phyloP scores from a whole-genome alignment of 2,888 invertebrate genomes.

The Agrochola macilenta region DNA sequence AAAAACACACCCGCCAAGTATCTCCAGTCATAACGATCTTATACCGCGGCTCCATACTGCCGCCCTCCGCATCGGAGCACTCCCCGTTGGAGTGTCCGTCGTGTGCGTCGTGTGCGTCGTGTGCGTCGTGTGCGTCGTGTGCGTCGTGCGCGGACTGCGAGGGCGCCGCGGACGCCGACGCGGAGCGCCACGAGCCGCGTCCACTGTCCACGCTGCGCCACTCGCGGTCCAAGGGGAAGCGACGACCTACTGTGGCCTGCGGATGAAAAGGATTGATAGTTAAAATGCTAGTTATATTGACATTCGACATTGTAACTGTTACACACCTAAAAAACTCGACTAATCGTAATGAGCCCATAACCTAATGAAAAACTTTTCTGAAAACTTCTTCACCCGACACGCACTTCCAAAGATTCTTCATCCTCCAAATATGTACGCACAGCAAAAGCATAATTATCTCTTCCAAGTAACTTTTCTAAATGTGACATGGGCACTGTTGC shows the following conservation, averaged over 20 bases:
- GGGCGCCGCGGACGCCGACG: conserved; percentile 19
- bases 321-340: no score
- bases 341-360: no score
- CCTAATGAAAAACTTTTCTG: no score
- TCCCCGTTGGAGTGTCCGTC: conserved; percentile 10
- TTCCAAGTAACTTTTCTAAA: no score
- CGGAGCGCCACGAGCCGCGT: conserved; percentile 73
- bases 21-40: conserved; percentile 86
- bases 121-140: conserved; percentile 7
- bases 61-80: conserved; percentile 68
- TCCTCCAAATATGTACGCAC: no score
- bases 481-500: no score
- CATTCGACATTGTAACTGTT: no score
- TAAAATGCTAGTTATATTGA: no score
- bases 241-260: conserved; percentile 79
- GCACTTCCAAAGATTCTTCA: no score
- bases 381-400: no score
- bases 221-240: conserved; percentile 70
- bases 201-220: conserved; percentile 80
- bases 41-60: conserved; percentile 71
- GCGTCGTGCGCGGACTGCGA: conserved; percentile 6
- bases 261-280: no score
- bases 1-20: conserved; percentile 79
- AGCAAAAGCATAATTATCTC: no score
- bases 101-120: neutral